Evolutionary conservation across 2,888 invertebrate species (phyloP).

Genomic region (Megamerina dolium): DNA sequence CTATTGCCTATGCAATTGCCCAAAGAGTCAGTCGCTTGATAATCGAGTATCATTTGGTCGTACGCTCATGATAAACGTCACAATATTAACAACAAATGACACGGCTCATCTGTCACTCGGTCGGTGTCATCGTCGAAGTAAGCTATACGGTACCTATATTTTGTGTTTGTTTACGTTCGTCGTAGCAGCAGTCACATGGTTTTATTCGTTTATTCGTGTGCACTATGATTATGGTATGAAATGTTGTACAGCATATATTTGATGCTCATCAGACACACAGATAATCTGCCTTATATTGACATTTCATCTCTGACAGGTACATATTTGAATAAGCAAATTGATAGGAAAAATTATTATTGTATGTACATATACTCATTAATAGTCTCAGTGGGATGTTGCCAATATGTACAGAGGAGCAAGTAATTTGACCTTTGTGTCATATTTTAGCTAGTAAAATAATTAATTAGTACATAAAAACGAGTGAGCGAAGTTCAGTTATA

Average conservation of each 20-base stretch:
- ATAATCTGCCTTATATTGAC: conserved; percentile 26
- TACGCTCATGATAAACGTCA: conserved; percentile 48
- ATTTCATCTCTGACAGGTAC: conserved; percentile 17
- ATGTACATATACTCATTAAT: too few relatives aligned
- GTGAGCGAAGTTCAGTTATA: neutral
- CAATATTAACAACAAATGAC: conserved; percentile 49
- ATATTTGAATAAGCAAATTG: conserved; percentile 14
- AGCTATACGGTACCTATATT: neutral
- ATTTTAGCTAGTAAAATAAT: too few relatives aligned
- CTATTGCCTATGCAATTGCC: neutral
- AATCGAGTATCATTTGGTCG: too few relatives aligned
- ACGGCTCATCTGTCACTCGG: conserved; percentile 48
- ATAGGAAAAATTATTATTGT: conserved; percentile 15
- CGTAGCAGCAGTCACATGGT: neutral
- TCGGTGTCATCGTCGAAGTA: conserved; percentile 27
- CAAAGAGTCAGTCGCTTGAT: conserved; percentile 3
- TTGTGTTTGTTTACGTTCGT: too few relatives aligned
- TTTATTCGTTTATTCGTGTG: conserved; percentile 6
- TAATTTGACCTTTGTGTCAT: too few relatives aligned
- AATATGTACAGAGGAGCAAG: too few relatives aligned
- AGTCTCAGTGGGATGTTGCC: conserved; percentile 10
- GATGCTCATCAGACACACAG: conserved; percentile 27
- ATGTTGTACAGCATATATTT: conserved; percentile 30
- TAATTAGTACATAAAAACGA: too few relatives aligned
- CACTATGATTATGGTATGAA: conserved; percentile 10